Percentiles rank a stretch among this genome's conserved stretches.
Evolutionary conservation across 1,140 invertebrate species (phyloP).

Genomic region (Drosophila repleta): DNA sequence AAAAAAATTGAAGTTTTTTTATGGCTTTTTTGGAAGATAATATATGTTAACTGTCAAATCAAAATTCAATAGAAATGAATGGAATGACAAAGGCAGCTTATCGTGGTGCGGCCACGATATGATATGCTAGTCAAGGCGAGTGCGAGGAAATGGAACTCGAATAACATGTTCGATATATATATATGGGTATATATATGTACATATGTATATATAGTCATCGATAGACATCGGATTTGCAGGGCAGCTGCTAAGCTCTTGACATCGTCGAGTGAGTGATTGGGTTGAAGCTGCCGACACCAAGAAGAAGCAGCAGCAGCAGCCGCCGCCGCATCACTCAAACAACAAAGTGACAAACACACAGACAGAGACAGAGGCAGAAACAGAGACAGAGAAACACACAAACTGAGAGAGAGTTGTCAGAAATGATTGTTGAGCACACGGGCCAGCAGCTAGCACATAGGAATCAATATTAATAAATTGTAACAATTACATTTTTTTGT

Average conservation of each 20-base stretch:
- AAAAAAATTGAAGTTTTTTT: neutral
- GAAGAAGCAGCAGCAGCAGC: neutral
- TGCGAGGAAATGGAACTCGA: neutral
- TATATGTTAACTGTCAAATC: neutral
- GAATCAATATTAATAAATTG: slow-evolving; percentile 26
- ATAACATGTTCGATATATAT: no score
- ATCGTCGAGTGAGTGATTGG: neutral
- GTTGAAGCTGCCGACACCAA: slow-evolving; percentile 1
- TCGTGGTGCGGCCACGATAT: neutral
- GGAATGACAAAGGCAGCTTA: neutral
- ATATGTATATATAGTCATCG: no score
- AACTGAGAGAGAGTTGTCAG: neutral
- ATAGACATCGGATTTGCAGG: neutral
- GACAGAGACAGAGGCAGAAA: neutral
- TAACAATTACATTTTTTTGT: slow-evolving; percentile 36
- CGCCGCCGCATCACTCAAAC: slow-evolving; percentile 3
- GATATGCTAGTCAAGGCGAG: slow-evolving; percentile 1
- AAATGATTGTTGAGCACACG: slow-evolving; percentile 16
- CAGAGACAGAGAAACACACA: neutral
- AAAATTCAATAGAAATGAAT: neutral
- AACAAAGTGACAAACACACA: slow-evolving; percentile 20
- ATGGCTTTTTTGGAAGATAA: neutral
- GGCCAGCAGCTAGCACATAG: neutral
- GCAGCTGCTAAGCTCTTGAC: neutral
- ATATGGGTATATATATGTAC: no score